Conservation (phyloP, 2,888 invertebrate genomes). For the Acleris literana region DNA sequence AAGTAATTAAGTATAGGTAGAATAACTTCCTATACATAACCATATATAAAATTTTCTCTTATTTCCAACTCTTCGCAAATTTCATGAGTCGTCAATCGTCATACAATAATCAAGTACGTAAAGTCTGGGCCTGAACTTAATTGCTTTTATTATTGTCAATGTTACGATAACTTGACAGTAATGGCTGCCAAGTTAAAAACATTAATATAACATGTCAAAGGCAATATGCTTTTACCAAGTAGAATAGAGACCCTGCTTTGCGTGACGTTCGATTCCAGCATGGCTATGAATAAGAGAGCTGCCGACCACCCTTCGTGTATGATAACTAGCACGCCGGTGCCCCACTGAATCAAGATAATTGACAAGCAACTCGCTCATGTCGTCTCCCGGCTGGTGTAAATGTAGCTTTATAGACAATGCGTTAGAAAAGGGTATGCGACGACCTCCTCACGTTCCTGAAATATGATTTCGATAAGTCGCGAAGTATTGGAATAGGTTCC, state of each 20-base stretch:
- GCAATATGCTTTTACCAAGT: too few relatives aligned
- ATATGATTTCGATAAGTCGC: conserved; percentile 82
- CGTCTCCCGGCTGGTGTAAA: conserved; percentile 46
- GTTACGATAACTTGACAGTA: too few relatives aligned
- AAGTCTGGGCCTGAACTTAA: neutral
- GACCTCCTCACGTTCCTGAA: conserved; percentile 76
- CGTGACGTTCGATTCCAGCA: conserved; percentile 20
- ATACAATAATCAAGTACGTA: conserved; percentile 11
- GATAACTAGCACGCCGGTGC: conserved; percentile 29
- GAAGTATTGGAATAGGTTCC: conserved; percentile 73
- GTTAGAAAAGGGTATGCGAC: conserved; percentile 75
- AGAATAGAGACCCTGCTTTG: conserved; percentile 3
- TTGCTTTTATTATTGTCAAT: too few relatives aligned
- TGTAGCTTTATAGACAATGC: conserved; percentile 68
- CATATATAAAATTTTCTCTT: too few relatives aligned
- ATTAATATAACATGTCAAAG: too few relatives aligned
- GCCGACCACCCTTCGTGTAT: conserved; percentile 24
- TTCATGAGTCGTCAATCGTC: conserved; percentile 5
- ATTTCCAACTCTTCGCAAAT: neutral
- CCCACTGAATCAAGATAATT: conserved; percentile 34
- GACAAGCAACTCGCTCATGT: conserved; percentile 35
- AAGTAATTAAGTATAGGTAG: too few relatives aligned
- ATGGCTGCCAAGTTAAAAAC: too few relatives aligned
- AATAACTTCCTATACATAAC: too few relatives aligned
- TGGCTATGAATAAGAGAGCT: conserved; percentile 29